Evolutionary conservation across 2,797 vertebrate species (phyloP).

Genomic region (Brachymystax lenok): DNA sequence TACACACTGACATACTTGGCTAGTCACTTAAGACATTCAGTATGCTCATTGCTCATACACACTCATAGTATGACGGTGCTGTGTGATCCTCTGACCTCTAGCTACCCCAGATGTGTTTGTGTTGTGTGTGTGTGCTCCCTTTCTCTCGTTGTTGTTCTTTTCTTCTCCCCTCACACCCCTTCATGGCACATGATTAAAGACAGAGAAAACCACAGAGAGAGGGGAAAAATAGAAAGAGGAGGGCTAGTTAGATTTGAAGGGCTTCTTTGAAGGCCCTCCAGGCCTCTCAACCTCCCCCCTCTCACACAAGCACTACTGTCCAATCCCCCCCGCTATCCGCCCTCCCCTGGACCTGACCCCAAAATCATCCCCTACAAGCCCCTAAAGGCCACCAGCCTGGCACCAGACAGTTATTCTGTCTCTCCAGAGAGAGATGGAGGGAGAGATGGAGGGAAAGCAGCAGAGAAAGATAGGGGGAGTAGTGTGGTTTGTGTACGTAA

Average conservation of each 20-base stretch:
- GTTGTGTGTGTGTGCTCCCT: constrained; percentile 14
- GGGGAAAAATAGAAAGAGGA: not conserved
- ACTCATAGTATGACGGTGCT: not conserved
- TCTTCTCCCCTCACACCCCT: constrained; percentile 5
- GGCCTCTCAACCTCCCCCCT: not conserved
- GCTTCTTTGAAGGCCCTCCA: not conserved
- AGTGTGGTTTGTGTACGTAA: not conserved
- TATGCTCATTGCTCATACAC: not conserved
- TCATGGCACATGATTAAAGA: constrained; percentile 25
- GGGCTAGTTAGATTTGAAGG: not conserved
- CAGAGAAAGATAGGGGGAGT: not conserved
- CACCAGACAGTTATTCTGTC: constrained; percentile 47
- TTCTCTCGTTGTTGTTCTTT: constrained; percentile 16
- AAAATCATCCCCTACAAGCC: constrained; percentile 29
- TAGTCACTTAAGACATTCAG: constrained; percentile 21
- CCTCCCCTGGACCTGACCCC: constrained; percentile 22
- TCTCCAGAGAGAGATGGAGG: not conserved
- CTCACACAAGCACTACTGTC: constrained; percentile 8
- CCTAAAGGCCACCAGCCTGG: constrained; percentile 40
- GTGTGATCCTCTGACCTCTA: constrained; percentile 5
- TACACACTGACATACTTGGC: not conserved
- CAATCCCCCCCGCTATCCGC: not conserved
- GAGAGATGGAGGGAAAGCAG: not conserved
- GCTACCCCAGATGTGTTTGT: constrained; percentile 2
- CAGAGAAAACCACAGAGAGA: constrained; percentile 13